phyloP scores from a whole-genome alignment of 2,113 vertebrate species.

The Tragelaphus strepsiceros region DNA sequence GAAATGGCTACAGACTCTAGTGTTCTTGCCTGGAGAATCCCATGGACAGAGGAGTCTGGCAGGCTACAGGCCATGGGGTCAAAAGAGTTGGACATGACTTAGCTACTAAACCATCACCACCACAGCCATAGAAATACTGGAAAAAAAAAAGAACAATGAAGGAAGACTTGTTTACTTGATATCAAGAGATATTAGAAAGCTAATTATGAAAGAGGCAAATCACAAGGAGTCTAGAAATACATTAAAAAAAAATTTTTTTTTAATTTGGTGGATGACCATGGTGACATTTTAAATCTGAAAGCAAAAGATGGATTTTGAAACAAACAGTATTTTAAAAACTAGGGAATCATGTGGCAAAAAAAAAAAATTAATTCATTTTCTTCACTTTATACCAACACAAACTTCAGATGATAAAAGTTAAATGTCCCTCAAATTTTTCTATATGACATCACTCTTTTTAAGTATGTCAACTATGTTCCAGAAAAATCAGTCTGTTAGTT shows the following conservation, averaged over 20 bases:
- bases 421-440: not conserved
- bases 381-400: not conserved
- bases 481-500: not conserved
- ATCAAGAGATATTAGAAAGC: not conserved
- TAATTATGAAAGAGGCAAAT: not conserved
- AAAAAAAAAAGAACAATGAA: not conserved
- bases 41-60: not conserved
- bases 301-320: not conserved
- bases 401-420: not conserved
- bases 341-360: not conserved
- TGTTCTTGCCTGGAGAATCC: not conserved
- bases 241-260: not conserved
- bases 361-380: not conserved
- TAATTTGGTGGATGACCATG: not conserved
- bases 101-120: not conserved
- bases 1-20: not conserved
- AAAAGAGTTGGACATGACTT: not conserved
- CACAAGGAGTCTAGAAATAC: not conserved
- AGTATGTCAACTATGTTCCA: not conserved
- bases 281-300: not conserved
- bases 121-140: not conserved
- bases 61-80: not conserved
- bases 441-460: not conserved
- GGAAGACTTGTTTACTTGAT: not conserved
- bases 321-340: not conserved